A percentile compares a stretch with the other conserved stretches of the same genome.
Conservation (phyloP, 2,888 invertebrate species). For the Melitaea athalia region DNA sequence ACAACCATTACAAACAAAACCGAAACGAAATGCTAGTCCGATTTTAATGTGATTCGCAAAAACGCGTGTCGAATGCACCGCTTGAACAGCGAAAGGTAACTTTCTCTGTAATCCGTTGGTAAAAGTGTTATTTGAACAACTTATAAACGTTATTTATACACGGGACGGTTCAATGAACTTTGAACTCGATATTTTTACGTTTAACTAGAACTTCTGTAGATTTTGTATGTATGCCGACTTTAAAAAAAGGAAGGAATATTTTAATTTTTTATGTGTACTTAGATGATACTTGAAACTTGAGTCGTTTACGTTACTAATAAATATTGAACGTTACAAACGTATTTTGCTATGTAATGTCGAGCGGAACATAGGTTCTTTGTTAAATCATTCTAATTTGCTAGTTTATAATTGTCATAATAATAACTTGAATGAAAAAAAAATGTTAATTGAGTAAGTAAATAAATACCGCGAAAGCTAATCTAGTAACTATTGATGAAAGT, state of each 20-base stretch:
- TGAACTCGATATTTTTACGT: constrained; percentile 26
- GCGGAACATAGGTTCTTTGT: too few species aligned
- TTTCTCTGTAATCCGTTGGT: constrained; percentile 49
- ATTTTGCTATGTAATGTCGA: too few species aligned
- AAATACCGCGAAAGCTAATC: too few species aligned
- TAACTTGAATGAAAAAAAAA: too few species aligned
- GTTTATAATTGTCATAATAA: too few species aligned
- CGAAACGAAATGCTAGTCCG: constrained; percentile 2
- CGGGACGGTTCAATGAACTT: constrained; percentile 39
- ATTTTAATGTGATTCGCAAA: constrained; percentile 26
- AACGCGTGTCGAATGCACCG: constrained; percentile 42
- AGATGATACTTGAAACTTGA: too few species aligned
- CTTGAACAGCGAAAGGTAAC: background rate
- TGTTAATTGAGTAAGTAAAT: too few species aligned
- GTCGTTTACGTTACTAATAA: too few species aligned
- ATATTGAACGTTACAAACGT: too few species aligned
- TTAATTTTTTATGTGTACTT: background rate
- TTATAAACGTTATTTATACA: constrained; percentile 27
- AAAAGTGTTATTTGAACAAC: constrained; percentile 46
- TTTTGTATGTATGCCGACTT: background rate
- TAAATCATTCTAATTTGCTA: too few species aligned
- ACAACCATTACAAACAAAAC: background rate
- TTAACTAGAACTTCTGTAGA: background rate
- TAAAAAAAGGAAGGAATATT: background rate
- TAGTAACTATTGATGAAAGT: too few species aligned